phyloP scores from a whole-genome alignment of 2,888 invertebrate genomes.

The Drosophila birchii region DNA sequence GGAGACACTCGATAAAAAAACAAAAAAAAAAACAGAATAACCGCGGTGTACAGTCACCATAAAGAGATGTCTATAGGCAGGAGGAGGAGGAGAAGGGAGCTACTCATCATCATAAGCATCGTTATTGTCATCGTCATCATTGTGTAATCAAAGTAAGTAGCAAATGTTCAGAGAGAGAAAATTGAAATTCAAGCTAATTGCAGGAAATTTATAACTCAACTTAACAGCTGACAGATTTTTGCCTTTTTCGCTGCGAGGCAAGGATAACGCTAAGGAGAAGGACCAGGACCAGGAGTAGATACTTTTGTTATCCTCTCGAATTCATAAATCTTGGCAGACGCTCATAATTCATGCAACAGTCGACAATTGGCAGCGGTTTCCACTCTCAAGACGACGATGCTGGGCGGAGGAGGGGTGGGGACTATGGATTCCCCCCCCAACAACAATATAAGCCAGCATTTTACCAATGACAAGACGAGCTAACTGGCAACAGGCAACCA shows the following conservation, averaged over 20 bases:
- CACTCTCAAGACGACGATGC: constrained; percentile 8
- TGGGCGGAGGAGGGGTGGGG: background rate
- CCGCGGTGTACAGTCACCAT: constrained; percentile 28
- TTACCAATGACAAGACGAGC: constrained; percentile 68
- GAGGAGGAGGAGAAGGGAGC: too few relatives aligned
- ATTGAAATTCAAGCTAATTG: constrained; percentile 84
- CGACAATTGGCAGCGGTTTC: constrained; percentile 68
- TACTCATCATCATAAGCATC: background rate
- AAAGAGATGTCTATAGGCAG: constrained; percentile 35
- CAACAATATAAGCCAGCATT: constrained; percentile 58
- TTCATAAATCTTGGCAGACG: constrained; percentile 82
- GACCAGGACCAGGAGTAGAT: constrained; percentile 35
- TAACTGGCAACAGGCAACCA: constrained; percentile 24
- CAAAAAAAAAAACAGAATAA: background rate
- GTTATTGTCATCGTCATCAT: constrained; percentile 49
- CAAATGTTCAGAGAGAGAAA: constrained; percentile 41
- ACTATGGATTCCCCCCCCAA: background rate
- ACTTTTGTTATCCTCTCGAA: constrained; percentile 59
- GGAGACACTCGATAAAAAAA: constrained; percentile 46
- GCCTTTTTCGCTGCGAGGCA: constrained; percentile 30
- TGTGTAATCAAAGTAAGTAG: constrained; percentile 76
- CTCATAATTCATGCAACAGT: constrained; percentile 82
- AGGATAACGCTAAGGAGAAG: background rate
- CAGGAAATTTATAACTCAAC: constrained; percentile 80
- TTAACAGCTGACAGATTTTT: constrained; percentile 75